Conservation (phyloP, 2,888 invertebrate species). For the Drosophila nr. perissopoda region DNA sequence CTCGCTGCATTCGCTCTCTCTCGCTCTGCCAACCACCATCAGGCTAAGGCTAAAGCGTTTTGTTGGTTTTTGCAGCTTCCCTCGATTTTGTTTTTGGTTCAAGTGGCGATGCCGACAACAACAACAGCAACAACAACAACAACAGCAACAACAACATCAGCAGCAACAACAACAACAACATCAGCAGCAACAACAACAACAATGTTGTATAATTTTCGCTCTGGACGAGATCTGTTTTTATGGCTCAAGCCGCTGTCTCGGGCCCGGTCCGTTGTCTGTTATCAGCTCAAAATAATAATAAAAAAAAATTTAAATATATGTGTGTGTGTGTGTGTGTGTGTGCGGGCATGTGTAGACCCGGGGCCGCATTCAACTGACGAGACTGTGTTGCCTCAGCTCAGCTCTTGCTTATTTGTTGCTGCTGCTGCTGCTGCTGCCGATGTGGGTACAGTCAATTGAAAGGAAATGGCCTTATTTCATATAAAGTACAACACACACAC, state of each 20-base stretch:
- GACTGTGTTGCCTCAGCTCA: constrained; percentile 49
- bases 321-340: constrained; percentile 27
- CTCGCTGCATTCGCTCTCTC: constrained; percentile 33
- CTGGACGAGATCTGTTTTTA: constrained; percentile 79
- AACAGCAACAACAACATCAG: constrained; percentile 13
- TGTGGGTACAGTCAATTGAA: constrained; percentile 81
- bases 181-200: constrained; percentile 15
- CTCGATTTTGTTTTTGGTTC: constrained; percentile 72
- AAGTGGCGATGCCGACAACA: constrained; percentile 64
- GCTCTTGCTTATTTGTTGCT: constrained; percentile 33
- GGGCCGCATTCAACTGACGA: constrained; percentile 52
- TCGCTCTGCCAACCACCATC: constrained; percentile 41
- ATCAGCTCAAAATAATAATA: constrained; percentile 82
- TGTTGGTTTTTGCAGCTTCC: constrained; percentile 75
- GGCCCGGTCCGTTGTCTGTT: constrained; percentile 73
- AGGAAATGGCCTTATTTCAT: constrained; percentile 81
- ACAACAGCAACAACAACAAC: background rate
- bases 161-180: background rate
- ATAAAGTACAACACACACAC: constrained; percentile 72
- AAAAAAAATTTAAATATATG: constrained; percentile 80
- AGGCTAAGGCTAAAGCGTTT: constrained; percentile 59
- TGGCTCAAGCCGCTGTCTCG: constrained; percentile 69
- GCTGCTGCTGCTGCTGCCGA: constrained; percentile 57
- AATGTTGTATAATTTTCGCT: constrained; percentile 71
- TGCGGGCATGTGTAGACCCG: constrained; percentile 69